phyloP scores from a whole-genome alignment of 2,888 invertebrate species.

The Nipponacmea schrenckii region DNA sequence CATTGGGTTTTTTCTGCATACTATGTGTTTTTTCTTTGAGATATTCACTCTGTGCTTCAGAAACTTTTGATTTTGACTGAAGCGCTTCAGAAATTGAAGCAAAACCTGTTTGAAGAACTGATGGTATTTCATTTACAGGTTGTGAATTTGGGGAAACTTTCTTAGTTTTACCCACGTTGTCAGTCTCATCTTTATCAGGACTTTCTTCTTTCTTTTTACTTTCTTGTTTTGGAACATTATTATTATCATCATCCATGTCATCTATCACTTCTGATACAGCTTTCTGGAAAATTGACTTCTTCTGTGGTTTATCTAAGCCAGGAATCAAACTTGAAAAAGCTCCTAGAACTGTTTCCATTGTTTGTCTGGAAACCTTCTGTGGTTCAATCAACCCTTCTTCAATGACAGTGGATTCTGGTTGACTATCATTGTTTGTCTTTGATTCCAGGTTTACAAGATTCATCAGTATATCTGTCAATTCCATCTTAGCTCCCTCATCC shows the following conservation, averaged over 20 bases:
- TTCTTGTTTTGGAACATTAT: constrained; percentile 6
- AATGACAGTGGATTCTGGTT: constrained; percentile 6
- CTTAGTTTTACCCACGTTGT: not conserved
- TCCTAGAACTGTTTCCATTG: constrained; percentile 19
- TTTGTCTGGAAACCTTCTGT: constrained; percentile 19
- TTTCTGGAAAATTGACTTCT: constrained; percentile 20
- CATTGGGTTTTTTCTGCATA: not conserved
- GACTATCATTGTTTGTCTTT: not conserved
- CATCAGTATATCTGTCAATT: constrained; percentile 23
- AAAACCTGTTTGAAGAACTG: not conserved
- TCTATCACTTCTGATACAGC: constrained; percentile 20
- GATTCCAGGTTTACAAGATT: constrained; percentile 11
- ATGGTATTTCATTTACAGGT: not conserved
- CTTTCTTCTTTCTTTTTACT: not conserved
- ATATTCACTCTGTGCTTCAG: not conserved
- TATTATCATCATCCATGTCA: constrained; percentile 12
- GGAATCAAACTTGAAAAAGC: constrained; percentile 23
- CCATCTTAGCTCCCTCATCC: constrained; percentile 25
- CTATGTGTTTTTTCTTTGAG: not conserved
- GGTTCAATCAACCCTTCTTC: constrained; percentile 34
- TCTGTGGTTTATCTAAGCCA: not conserved
- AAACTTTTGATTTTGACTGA: not conserved
- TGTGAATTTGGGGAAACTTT: not conserved
- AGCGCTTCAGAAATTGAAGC: not conserved
- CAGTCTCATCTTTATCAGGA: not conserved